phyloP scores from a whole-genome alignment of 2,888 invertebrate species.

The Parapristionchus giblindavisi region DNA sequence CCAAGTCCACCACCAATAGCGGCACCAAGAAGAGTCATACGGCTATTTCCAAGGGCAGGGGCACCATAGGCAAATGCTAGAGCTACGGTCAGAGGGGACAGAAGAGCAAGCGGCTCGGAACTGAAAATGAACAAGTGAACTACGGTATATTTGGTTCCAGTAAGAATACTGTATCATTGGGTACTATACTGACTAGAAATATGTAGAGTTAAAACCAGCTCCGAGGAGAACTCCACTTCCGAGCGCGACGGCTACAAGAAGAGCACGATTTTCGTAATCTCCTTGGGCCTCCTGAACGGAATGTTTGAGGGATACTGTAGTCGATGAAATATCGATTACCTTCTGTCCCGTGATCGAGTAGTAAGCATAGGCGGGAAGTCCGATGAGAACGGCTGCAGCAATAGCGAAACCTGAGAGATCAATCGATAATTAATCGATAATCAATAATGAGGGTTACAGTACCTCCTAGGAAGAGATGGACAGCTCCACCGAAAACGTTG shows the following conservation, averaged over 20 bases:
- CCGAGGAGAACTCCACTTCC: constrained; percentile 56
- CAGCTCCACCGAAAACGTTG: constrained; percentile 50
- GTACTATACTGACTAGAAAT: constrained; percentile 43
- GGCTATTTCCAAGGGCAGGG: constrained; percentile 23
- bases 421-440: background rate
- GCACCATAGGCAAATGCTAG: constrained; percentile 42
- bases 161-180: too few relatives aligned
- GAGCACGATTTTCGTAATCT: constrained; percentile 51
- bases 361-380: constrained; percentile 27
- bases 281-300: too few relatives aligned
- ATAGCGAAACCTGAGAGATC: constrained; percentile 18
- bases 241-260: constrained; percentile 49
- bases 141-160: too few relatives aligned
- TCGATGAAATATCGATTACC: too few relatives aligned
- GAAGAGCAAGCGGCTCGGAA: too few relatives aligned
- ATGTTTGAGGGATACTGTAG: too few relatives aligned
- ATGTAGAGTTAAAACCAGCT: constrained; percentile 49
- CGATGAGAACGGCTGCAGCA: background rate
- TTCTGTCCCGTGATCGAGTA: constrained; percentile 12
- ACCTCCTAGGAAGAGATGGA: constrained; percentile 53
- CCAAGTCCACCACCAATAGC: constrained; percentile 30
- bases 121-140: too few relatives aligned
- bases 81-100: constrained; percentile 49
- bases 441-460: background rate
- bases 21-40: constrained; percentile 33